phyloP scores from a whole-genome alignment of 1,140 invertebrate genomes.

The Drosophila albomicans region DNA sequence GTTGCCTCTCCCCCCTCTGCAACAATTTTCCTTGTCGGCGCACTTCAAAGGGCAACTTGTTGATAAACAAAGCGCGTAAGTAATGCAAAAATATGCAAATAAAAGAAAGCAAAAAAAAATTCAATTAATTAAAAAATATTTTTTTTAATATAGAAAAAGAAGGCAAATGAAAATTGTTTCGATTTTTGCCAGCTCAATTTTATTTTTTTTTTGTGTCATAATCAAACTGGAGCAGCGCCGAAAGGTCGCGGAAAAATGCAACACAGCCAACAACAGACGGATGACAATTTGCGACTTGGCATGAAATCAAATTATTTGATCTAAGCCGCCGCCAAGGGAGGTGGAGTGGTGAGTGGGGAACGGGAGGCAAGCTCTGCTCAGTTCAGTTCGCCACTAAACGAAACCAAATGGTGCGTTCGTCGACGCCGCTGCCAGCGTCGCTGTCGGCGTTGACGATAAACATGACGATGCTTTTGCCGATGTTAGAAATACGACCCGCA shows the following conservation, averaged over 20 bases:
- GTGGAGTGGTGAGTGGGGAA: not conserved
- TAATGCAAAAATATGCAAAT: slow-evolving; percentile 54
- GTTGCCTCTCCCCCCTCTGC: not conserved
- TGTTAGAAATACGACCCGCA: slow-evolving; percentile 38
- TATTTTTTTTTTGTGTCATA: slow-evolving; percentile 53
- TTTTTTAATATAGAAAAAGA: slow-evolving; percentile 53
- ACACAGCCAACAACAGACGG: slow-evolving; percentile 51
- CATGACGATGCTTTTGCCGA: slow-evolving; percentile 4
- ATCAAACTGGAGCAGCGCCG: slow-evolving; percentile 72
- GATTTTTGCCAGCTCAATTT: slow-evolving; percentile 19
- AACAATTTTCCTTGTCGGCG: slow-evolving; percentile 43
- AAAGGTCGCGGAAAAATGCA: slow-evolving; percentile 73
- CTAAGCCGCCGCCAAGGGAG: slow-evolving; percentile 69
- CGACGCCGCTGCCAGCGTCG: slow-evolving; percentile 24
- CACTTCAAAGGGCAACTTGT: slow-evolving; percentile 65
- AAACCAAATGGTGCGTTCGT: slow-evolving; percentile 80
- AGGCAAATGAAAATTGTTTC: slow-evolving; percentile 56
- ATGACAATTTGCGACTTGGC: slow-evolving; percentile 83
- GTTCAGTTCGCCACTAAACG: slow-evolving; percentile 63
- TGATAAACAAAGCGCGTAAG: slow-evolving; percentile 67
- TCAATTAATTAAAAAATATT: slow-evolving; percentile 75
- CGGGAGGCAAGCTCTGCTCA: slow-evolving; percentile 1
- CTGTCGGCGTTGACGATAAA: slow-evolving; percentile 6
- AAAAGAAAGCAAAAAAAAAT: slow-evolving; percentile 49
- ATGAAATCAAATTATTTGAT: slow-evolving; percentile 84